A percentile compares a stretch with the other conserved stretches of the same genome.
Evolutionary conservation across 2,113 vertebrate species (phyloP).

Genomic region (Ailurus styani): DNA sequence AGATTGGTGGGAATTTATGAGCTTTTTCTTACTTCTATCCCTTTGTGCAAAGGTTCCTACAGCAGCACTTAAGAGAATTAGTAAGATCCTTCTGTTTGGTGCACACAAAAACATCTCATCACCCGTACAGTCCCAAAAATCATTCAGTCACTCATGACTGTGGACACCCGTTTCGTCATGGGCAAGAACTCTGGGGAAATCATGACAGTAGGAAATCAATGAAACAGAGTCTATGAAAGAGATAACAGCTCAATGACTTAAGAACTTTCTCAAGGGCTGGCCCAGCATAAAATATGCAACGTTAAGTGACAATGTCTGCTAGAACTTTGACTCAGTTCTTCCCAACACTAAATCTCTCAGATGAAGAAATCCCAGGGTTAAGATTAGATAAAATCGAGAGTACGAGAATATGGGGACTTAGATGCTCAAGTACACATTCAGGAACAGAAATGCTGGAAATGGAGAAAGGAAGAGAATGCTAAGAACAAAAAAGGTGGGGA

Average conservation of each 20-base stretch:
- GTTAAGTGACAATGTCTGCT: slow-evolving; percentile 90
- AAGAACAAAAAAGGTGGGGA: slow-evolving; percentile 81
- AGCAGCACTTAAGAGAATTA: slow-evolving; percentile 91
- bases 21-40: slow-evolving; percentile 92
- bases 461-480: slow-evolving; percentile 77
- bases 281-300: slow-evolving; percentile 89
- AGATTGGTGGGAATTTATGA: slow-evolving; percentile 89
- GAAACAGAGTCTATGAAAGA: slow-evolving; percentile 83
- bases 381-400: slow-evolving; percentile 87
- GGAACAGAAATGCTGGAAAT: slow-evolving; percentile 89
- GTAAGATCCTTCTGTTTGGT: slow-evolving; percentile 89
- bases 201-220: slow-evolving; percentile 89
- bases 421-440: slow-evolving; percentile 89
- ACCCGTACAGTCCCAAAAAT: slow-evolving; percentile 87
- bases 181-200: slow-evolving; percentile 91
- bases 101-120: slow-evolving; percentile 86
- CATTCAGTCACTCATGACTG: slow-evolving; percentile 87
- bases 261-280: slow-evolving; percentile 88
- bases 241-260: slow-evolving; percentile 83
- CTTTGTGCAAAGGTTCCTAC: slow-evolving; percentile 89
- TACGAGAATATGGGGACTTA: slow-evolving; percentile 87
- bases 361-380: slow-evolving; percentile 89
- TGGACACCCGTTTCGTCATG: slow-evolving; percentile 90
- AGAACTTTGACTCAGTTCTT: slow-evolving; percentile 90
- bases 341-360: slow-evolving; percentile 87